A percentile compares a stretch with the other conserved stretches of the same genome.
Evolutionary conservation across 2,113 vertebrate species (phyloP).

Genomic region (Sorex fumeus): DNA sequence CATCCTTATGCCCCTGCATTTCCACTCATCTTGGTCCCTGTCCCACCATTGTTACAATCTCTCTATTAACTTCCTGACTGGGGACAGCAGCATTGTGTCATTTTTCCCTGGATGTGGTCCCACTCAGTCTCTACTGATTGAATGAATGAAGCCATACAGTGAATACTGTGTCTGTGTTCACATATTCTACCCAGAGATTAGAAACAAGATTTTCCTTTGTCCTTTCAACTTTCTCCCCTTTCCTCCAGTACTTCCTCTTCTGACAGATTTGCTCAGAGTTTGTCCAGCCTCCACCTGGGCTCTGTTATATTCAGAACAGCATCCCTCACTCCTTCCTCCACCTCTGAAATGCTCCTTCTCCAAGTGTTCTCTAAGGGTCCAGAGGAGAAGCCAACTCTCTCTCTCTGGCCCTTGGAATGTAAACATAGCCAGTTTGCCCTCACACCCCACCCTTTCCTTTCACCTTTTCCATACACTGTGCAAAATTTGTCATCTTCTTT

Average conservation of each 20-base stretch:
- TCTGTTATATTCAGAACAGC: not conserved
- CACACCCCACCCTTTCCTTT: not conserved
- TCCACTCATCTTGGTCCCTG: not conserved
- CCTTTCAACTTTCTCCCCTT: not conserved
- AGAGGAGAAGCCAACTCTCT: not conserved
- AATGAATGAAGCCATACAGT: not conserved
- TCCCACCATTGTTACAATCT: not conserved
- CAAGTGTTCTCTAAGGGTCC: not conserved
- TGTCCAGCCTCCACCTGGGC: not conserved
- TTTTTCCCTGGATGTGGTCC: not conserved
- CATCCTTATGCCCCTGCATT: not conserved
- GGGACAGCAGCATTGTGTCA: not conserved
- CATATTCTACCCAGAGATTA: not conserved
- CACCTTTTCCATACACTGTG: not conserved
- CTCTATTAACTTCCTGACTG: conserved; percentile 1
- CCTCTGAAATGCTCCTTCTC: not conserved
- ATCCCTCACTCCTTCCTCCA: not conserved
- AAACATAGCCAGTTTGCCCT: not conserved
- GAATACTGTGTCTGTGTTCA: not conserved
- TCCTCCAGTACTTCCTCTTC: conserved; percentile 1
- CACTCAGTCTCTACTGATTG: conserved; percentile 14
- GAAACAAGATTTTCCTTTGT: conserved; percentile 27
- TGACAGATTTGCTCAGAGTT: not conserved
- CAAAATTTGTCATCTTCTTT: not conserved
- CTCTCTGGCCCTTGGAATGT: not conserved